Evolutionary conservation across 2,888 invertebrate species (phyloP).

Genomic region (Lasioglossum oenotherae): DNA sequence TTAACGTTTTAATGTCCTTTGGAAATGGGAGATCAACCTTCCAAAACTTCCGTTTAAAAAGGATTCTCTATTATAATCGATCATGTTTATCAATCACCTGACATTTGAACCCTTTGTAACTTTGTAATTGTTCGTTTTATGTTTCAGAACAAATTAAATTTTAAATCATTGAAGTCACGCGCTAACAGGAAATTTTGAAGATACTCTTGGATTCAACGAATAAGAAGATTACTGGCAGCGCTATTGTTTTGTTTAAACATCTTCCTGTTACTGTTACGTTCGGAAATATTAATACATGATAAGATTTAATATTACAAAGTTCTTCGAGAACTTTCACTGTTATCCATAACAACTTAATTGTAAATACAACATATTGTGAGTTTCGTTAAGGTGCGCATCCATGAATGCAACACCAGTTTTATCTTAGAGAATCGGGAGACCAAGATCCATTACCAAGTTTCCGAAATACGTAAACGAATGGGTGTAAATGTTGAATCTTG

Average conservation of each 20-base stretch:
- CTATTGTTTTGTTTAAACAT: neutral
- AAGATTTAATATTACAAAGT: neutral
- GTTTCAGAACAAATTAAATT: constrained; percentile 76
- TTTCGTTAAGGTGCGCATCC: neutral
- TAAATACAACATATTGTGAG: neutral
- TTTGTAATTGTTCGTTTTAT: neutral
- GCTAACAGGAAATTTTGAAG: constrained; percentile 1
- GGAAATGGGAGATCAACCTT: neutral
- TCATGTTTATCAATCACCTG: neutral
- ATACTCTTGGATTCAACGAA: neutral
- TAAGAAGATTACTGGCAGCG: neutral
- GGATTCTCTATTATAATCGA: neutral
- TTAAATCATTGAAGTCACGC: constrained; percentile 54
- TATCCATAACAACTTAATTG: neutral
- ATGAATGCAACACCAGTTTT: neutral
- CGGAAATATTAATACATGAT: too few species aligned
- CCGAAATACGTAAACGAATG: constrained; percentile 75
- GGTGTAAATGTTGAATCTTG: constrained; percentile 82
- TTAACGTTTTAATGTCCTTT: too few species aligned
- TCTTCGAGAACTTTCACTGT: neutral
- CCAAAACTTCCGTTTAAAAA: too few species aligned
- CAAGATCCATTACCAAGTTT: constrained; percentile 75
- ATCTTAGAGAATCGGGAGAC: constrained; percentile 69
- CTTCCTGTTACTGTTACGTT: neutral
- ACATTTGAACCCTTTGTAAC: neutral